These are phyloP conservation scores for Chionoecetes opilio DNA, from an alignment of 1,140 invertebrate genomes.

Conservation along the genomic window DNA sequence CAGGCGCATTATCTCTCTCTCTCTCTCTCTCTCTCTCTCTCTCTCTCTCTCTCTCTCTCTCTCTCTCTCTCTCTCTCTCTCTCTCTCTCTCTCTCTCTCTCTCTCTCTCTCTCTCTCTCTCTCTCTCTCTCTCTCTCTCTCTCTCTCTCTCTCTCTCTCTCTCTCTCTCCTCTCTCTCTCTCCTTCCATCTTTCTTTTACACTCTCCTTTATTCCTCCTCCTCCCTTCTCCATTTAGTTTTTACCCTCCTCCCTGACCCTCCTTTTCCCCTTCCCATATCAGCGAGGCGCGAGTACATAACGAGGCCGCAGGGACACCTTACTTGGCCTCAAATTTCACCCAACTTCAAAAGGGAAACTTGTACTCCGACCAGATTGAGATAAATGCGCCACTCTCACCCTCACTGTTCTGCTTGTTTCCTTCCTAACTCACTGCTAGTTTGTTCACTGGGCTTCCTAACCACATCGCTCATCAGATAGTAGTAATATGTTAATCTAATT, in stretches of 20 bases:
- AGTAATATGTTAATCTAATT: not conserved
- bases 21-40: too few species aligned
- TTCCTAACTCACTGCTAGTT: not conserved
- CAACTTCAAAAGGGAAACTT: slow-evolving; percentile 8
- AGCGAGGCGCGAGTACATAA: not conserved
- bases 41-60: not conserved
- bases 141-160: not conserved
- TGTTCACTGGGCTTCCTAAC: not conserved
- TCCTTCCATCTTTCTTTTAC: not conserved
- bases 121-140: not conserved
- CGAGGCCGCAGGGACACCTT: slow-evolving; percentile 41
- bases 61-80: not conserved
- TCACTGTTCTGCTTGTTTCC: slow-evolving; percentile 19
- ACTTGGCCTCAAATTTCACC: slow-evolving; percentile 40
- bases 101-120: not conserved
- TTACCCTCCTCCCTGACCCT: not conserved
- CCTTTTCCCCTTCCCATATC: not conserved
- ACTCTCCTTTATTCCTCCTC: not conserved
- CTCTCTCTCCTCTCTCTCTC: too few species aligned
- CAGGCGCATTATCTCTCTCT: too few species aligned
- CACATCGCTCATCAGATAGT: not conserved
- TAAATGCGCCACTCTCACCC: not conserved
- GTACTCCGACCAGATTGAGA: slow-evolving; percentile 16
- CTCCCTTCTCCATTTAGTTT: not conserved
- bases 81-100: not conserved